Percentiles rank a stretch among this genome's conserved stretches.
These are phyloP conservation scores for Corythucha ciliata DNA, from an alignment of 2,888 invertebrate genomes.

Conservation along the genomic window DNA sequence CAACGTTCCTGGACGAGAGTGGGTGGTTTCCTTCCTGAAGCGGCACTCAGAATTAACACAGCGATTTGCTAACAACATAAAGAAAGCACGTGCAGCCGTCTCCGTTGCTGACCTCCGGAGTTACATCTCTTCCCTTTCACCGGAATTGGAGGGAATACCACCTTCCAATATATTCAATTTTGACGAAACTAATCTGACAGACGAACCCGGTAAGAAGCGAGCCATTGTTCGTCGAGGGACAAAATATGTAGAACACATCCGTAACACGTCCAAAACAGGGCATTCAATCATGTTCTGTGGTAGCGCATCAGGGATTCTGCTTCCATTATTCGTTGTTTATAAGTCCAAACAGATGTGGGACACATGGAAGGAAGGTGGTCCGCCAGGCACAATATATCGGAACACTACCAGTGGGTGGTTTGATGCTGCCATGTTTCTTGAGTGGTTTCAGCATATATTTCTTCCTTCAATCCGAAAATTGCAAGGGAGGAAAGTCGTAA, in stretches of 20 bases:
- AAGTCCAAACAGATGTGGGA: constrained; percentile 36
- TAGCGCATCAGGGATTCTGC: constrained; percentile 38
- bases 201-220: constrained; percentile 39
- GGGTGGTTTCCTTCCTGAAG: constrained; percentile 31
- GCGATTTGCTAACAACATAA: constrained; percentile 32
- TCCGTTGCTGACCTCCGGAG: constrained; percentile 27
- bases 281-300: constrained; percentile 40
- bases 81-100: constrained; percentile 30
- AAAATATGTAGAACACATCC: constrained; percentile 39
- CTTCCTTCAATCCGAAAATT: constrained; percentile 21
- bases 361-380: constrained; percentile 38
- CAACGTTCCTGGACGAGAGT: constrained; percentile 36
- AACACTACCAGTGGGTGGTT: constrained; percentile 27
- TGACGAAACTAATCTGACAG: constrained; percentile 40
- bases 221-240: constrained; percentile 35
- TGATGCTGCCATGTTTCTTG: constrained; percentile 20
- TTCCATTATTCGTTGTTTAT: constrained; percentile 41
- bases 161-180: constrained; percentile 38
- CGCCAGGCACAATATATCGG: constrained; percentile 31
- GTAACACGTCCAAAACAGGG: constrained; percentile 38
- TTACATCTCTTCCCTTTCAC: constrained; percentile 26
- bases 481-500: constrained; percentile 32
- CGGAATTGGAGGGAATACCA: constrained; percentile 27
- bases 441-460: constrained; percentile 25
- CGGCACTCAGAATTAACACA: constrained; percentile 26